phyloP scores from a whole-genome alignment of 53 echinoderm and acorn worm species.

The Apostichopus leukothele region DNA sequence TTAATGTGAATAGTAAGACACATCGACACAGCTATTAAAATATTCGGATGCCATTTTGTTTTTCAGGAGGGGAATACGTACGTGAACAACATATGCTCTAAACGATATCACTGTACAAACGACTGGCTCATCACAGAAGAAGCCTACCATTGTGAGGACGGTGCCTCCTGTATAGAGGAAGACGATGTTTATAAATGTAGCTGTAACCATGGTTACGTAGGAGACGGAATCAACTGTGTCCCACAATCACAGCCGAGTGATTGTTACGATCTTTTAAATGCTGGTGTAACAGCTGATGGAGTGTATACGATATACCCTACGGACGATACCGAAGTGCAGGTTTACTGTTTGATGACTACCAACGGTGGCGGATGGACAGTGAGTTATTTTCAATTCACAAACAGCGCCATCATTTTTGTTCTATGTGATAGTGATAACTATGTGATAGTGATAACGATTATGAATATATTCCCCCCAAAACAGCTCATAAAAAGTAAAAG shows the following conservation, averaged over 20 bases:
- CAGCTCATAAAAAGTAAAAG: too few species aligned
- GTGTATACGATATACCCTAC: background rate
- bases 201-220: background rate
- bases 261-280: background rate
- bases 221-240: background rate
- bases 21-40: background rate
- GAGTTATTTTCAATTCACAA: background rate
- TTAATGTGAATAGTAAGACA: background rate
- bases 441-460: background rate
- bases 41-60: background rate
- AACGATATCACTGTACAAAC: background rate
- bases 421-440: too few species aligned
- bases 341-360: background rate
- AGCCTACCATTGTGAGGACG: background rate
- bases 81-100: background rate
- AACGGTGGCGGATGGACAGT: background rate
- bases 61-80: background rate
- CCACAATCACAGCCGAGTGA: background rate
- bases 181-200: background rate
- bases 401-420: too few species aligned
- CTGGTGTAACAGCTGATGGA: background rate
- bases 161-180: background rate
- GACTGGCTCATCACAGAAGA: background rate
- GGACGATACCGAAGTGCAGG: background rate
- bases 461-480: background rate